phyloP scores from a whole-genome alignment of 1,140 invertebrate species.

The Aporrectodea caliginosa region DNA sequence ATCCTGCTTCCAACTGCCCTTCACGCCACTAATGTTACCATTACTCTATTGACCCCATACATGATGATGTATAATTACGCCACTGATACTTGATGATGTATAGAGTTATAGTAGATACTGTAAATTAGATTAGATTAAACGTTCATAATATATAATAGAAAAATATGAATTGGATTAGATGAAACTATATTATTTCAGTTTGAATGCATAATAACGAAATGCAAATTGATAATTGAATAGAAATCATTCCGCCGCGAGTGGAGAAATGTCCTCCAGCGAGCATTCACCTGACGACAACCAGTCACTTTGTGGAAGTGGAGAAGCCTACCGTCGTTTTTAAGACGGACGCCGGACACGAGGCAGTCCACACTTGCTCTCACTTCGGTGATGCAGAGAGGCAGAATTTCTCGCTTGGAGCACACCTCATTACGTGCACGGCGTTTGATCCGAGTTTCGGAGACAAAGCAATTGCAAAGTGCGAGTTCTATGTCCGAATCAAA shows the following conservation, averaged over 20 bases:
- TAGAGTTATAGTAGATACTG: no score
- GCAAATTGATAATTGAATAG: no score
- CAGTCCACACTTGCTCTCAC: slow-evolving; percentile 12
- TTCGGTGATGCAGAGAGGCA: not conserved
- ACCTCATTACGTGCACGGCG: slow-evolving; percentile 20
- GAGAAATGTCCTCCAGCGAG: slow-evolving; percentile 5
- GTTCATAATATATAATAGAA: no score
- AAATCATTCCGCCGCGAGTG: slow-evolving; percentile 13
- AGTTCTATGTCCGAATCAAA: slow-evolving; percentile 14
- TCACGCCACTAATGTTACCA: no score
- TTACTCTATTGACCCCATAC: no score
- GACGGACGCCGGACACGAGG: slow-evolving; percentile 10
- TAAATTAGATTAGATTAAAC: no score
- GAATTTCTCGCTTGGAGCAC: slow-evolving; percentile 14
- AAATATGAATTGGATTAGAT: no score
- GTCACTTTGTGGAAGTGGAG: not conserved
- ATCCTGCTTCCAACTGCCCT: no score
- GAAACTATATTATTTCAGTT: no score
- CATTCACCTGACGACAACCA: slow-evolving; percentile 5
- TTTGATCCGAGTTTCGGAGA: slow-evolving; percentile 23
- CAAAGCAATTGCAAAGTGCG: slow-evolving; percentile 13
- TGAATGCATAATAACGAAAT: no score
- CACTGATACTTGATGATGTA: no score
- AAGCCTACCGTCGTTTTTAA: not conserved
- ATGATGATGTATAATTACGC: no score